Evolutionary conservation across 2,888 invertebrate species (phyloP).

Genomic region (Augiades crinisus): DNA sequence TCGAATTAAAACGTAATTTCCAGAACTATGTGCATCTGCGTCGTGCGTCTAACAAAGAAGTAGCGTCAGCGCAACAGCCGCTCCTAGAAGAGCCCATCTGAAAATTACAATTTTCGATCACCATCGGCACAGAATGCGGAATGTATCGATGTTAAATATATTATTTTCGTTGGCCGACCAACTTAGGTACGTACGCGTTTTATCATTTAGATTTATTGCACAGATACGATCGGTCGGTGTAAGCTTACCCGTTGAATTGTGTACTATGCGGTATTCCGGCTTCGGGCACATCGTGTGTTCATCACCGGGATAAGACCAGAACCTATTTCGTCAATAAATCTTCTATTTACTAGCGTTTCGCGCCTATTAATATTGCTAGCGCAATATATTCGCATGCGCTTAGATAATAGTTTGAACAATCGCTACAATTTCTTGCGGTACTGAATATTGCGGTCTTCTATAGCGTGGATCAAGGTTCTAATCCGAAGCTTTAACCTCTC

Average conservation of each 20-base stretch:
- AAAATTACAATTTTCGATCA: slow-evolving; percentile 38
- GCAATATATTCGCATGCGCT: too few species aligned
- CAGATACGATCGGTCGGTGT: slow-evolving; percentile 68
- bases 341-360: background rate
- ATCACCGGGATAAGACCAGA: slow-evolving; percentile 21
- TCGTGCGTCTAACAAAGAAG: slow-evolving; percentile 7
- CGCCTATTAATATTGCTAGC: too few species aligned
- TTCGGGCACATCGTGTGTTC: slow-evolving; percentile 34
- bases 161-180: slow-evolving; percentile 45
- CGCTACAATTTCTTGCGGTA: too few species aligned
- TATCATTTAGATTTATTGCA: slow-evolving; percentile 75
- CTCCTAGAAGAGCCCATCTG: slow-evolving; percentile 13
- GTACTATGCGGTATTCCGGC: slow-evolving; percentile 53
- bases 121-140: slow-evolving; percentile 40
- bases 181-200: slow-evolving; percentile 44
- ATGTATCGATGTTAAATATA: slow-evolving; percentile 51
- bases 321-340: slow-evolving; percentile 19
- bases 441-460: too few species aligned
- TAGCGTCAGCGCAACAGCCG: background rate
- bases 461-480: too few species aligned
- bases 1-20: too few species aligned
- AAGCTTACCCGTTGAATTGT: slow-evolving; percentile 59
- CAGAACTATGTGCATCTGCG: too few species aligned
- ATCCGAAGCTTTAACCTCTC: too few species aligned
- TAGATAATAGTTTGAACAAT: too few species aligned